Percentiles rank a stretch among this genome's conserved stretches.
phyloP scores from a whole-genome alignment of 1,140 invertebrate genomes.

The Ips typographus region DNA sequence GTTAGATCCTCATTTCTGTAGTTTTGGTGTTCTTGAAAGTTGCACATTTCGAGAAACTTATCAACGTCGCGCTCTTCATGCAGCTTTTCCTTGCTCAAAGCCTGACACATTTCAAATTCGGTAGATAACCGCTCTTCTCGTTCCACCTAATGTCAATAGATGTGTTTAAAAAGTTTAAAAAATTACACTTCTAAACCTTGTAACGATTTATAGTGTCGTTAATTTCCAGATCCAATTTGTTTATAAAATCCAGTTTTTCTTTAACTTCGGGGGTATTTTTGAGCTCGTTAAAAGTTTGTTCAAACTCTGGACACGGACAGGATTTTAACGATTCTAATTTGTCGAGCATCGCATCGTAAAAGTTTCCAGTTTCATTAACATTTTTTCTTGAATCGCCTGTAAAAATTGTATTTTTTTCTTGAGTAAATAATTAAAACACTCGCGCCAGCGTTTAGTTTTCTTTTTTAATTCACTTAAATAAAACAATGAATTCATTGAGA shows the following conservation, averaged over 20 bases:
- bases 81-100: constrained; percentile 17
- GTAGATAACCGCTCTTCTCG: constrained; percentile 27
- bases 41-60: constrained; percentile 29
- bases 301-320: constrained; percentile 8
- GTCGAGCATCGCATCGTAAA: constrained; percentile 26
- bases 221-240: constrained; percentile 23
- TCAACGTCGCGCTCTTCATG: constrained; percentile 9
- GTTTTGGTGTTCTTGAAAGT: constrained; percentile 16
- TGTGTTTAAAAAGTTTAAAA: background rate
- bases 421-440: constrained; percentile 7
- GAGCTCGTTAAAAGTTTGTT: constrained; percentile 25
- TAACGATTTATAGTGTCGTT: constrained; percentile 23
- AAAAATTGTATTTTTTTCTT: constrained; percentile 18
- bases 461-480: too few species aligned
- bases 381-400: constrained; percentile 27
- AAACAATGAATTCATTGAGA: too few species aligned
- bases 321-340: constrained; percentile 32
- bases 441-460: too few species aligned
- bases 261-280: constrained; percentile 30
- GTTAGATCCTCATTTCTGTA: background rate
- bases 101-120: constrained; percentile 33
- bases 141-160: constrained; percentile 19
- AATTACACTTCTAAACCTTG: constrained; percentile 17
- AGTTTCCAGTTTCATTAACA: constrained; percentile 26
- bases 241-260: constrained; percentile 25